phyloP scores from a whole-genome alignment of 2,113 vertebrate genomes.

The Cebus imitator region DNA sequence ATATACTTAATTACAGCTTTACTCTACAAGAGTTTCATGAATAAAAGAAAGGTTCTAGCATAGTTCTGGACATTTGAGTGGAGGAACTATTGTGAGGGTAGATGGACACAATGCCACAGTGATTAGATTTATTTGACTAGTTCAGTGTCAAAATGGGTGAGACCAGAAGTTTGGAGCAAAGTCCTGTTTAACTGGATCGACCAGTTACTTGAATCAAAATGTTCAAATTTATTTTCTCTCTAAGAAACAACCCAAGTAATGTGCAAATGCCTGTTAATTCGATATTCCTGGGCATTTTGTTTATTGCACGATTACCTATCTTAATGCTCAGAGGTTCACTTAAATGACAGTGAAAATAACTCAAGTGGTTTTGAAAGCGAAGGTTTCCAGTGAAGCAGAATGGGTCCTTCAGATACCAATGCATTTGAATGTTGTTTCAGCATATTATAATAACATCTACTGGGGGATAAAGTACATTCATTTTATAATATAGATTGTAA shows the following conservation, averaged over 20 bases:
- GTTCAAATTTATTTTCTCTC: conserved; percentile 42
- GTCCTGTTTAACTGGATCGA: conserved; percentile 48
- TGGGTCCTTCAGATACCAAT: not conserved
- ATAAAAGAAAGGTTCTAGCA: not conserved
- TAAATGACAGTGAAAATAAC: conserved; percentile 60
- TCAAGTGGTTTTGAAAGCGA: conserved; percentile 37
- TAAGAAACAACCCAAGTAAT: not conserved
- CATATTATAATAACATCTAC: not conserved
- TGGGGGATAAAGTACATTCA: not conserved
- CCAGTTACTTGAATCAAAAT: conserved; percentile 57
- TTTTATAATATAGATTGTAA: conserved; percentile 23
- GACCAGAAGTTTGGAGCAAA: conserved; percentile 45
- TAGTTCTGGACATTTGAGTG: not conserved
- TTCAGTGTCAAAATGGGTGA: conserved; percentile 33
- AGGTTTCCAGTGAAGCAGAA: conserved; percentile 28
- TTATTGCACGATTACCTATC: conserved; percentile 40
- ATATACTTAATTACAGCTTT: not conserved
- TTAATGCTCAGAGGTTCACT: conserved; percentile 12
- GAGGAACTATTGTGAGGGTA: not conserved
- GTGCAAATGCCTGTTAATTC: conserved; percentile 43
- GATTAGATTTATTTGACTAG: conserved; percentile 39
- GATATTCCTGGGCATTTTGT: conserved; percentile 44
- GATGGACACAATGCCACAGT: not conserved
- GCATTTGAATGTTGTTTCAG: not conserved
- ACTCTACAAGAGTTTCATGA: not conserved